Evolutionary conservation across 2,888 invertebrate species (phyloP), one percentile per base, ranked within the genome.

Genomic region (Drosophila anomalata): DNA sequence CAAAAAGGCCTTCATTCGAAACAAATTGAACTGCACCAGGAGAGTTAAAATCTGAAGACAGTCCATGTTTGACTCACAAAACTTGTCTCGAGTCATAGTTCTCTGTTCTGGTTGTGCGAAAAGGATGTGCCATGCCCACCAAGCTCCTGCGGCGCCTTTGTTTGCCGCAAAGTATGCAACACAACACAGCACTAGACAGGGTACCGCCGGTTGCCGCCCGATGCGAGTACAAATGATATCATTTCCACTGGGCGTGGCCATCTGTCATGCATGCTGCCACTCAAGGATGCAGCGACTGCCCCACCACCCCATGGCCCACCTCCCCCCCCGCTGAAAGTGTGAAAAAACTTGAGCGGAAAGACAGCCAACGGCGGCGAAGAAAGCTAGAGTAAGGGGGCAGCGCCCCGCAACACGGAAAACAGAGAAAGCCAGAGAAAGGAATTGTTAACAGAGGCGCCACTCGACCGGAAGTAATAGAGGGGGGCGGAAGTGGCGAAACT

Each of bases 131-230:
- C 62, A 62, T 47, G 62, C 59, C 62, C 41, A 41, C 17, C 39
- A 56, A 58, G 31, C 17, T 44, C 44, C 14, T 36, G 50, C 26
- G 26, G 33, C 50, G 42, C 60, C 44, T 46, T 61, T 52, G 50
- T 48, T 33, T 20, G 65, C 77, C 72, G 51, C 59, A 24, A 65
- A 69, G 56, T 60, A 72, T 78, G 82, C 69, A 76, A 68, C 67
- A 39, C 56, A 47, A 58, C 56, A 22, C 52, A 52, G 24, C 29
- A 47, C 39, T n/a, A 11, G 20, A 51, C 46, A 22, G 11, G 14
- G 33, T 33, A 6, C 14, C 50, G 26, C 33, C n/a, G 50, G 29
- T 59, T 5, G 62, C 26, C 41, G 53, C 17, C 42, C 31, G 41
- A 59, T 44, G 50, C 41, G 42, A 42, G 44, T 44, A 63, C 62